Evolutionary conservation across 2,113 vertebrate species (phyloP).

Genomic region (Epinephelus cyanopodus): DNA sequence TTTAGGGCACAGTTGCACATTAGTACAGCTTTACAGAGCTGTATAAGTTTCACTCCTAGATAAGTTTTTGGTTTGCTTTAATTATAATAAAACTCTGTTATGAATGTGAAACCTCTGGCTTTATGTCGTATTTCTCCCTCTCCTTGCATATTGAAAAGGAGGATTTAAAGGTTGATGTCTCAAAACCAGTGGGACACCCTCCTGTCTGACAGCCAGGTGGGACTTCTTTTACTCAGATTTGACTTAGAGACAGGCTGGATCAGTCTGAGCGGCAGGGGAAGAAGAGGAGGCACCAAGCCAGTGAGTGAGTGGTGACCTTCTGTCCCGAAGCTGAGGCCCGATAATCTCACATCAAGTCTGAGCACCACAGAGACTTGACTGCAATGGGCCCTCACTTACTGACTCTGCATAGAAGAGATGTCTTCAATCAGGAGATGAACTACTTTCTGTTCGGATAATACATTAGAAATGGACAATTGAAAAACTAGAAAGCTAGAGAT

Average conservation of each 20-base stretch:
- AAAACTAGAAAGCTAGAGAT: no score
- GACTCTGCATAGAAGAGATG: slow-evolving; percentile 37
- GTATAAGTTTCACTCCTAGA: not conserved
- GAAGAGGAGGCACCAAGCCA: slow-evolving; percentile 37
- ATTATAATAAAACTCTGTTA: not conserved
- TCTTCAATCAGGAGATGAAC: slow-evolving; percentile 32
- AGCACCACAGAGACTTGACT: slow-evolving; percentile 51
- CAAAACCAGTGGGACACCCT: slow-evolving; percentile 38
- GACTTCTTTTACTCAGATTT: slow-evolving; percentile 47
- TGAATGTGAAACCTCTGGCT: slow-evolving; percentile 15
- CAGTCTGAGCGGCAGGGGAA: slow-evolving; percentile 47
- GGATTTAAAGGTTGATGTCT: slow-evolving; percentile 68
- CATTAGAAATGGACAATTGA: slow-evolving; percentile 7
- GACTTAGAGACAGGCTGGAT: slow-evolving; percentile 52
- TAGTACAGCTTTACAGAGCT: not conserved
- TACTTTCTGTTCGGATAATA: slow-evolving; percentile 41
- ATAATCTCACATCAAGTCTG: slow-evolving; percentile 81
- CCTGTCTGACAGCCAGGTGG: slow-evolving; percentile 53
- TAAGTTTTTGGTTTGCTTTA: not conserved
- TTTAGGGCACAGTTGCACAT: no score
- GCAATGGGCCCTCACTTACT: slow-evolving; percentile 27
- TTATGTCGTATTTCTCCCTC: slow-evolving; percentile 17
- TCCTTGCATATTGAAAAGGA: slow-evolving; percentile 35
- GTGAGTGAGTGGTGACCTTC: slow-evolving; percentile 69
- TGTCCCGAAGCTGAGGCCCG: slow-evolving; percentile 64